Base-by-base conservation (phyloP, 2,113 vertebrate species). In the Pseudolaguvia tuberculata region DNA sequence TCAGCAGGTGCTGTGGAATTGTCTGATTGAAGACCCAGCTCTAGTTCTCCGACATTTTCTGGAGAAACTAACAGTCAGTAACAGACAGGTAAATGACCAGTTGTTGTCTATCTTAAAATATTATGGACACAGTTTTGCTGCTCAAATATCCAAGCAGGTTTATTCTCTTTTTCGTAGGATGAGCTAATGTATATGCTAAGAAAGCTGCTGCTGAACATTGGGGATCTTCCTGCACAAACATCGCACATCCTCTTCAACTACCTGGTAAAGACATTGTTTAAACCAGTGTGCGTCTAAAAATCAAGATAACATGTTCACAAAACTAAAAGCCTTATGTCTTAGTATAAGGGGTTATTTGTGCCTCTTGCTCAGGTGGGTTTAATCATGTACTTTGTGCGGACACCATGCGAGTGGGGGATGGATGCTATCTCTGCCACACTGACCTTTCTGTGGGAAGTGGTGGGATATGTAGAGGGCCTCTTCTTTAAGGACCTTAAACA, bases 401-500 rank as follows among this genome's bases (percentile, higher is more conserved):
- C 97, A 0, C 97, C 97, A 0, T 99, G 97, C 14, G 96, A 99
- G 75, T 99, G 97, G 96, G 97, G 96, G 1, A 98, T 98, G 96
- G 97, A 99, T 66, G 97, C 97, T 82, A 98, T 99, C 82, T 98
- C 97, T 1, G 97, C 97, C 80, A 99, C 97, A 0, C 86, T 99
- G 59, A 98, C 97, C 67, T 99, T 99, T 86, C 91, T 99, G 12
- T 99, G 97, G 97, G 96, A 99, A 87, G 94, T 99, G 80, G 97
- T 98, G 1, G 95, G 95, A 10, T 98, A 96, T 0, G 96, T 99
- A 35, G 97, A 99, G 84, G 96, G 97, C 17, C 93, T 99, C 4
- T 98, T 98, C 90, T 98, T 99, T 84, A 99, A 99, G 81, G 97
- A 99, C 72, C 93, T 99, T 77, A 99, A 99, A 83, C 96, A 99